A percentile compares a stretch with the other conserved stretches of the same genome.
Evolutionary conservation across 2,113 vertebrate genomes (phyloP).

Genomic region (Dicrurus megarhynchus): DNA sequence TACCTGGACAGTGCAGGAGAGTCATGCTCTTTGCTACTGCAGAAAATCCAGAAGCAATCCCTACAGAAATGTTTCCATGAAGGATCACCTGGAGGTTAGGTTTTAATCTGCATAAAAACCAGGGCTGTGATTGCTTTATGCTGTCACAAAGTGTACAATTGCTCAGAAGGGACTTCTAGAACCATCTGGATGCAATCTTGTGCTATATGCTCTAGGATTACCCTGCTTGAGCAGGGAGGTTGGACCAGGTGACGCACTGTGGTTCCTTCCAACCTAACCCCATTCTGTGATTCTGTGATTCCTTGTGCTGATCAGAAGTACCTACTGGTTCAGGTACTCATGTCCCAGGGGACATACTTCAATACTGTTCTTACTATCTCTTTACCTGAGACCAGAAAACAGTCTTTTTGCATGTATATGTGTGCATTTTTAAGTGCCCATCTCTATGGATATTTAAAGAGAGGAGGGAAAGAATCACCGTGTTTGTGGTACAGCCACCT

Average conservation of each 20-base stretch:
- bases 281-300: neutral
- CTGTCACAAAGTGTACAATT: neutral
- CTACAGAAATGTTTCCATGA: neutral
- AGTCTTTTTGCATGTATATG: neutral
- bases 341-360: neutral
- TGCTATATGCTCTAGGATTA: neutral
- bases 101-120: neutral
- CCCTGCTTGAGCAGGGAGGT: neutral
- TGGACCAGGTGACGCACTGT: neutral
- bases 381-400: neutral
- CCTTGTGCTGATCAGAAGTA: neutral
- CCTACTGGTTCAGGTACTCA: fast-evolving
- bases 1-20: neutral
- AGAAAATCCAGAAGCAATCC: neutral
- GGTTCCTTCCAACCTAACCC: neutral
- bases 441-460: neutral
- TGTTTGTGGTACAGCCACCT: neutral
- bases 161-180: neutral
- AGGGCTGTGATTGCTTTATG: neutral
- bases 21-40: neutral
- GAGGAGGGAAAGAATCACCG: neutral
- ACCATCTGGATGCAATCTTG: neutral
- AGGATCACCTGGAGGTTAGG: neutral
- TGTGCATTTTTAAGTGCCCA: neutral
- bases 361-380: neutral